These are phyloP conservation scores for Minunthozetes semirufus DNA, from an alignment of 2,888 invertebrate species.

Conservation along the genomic window DNA sequence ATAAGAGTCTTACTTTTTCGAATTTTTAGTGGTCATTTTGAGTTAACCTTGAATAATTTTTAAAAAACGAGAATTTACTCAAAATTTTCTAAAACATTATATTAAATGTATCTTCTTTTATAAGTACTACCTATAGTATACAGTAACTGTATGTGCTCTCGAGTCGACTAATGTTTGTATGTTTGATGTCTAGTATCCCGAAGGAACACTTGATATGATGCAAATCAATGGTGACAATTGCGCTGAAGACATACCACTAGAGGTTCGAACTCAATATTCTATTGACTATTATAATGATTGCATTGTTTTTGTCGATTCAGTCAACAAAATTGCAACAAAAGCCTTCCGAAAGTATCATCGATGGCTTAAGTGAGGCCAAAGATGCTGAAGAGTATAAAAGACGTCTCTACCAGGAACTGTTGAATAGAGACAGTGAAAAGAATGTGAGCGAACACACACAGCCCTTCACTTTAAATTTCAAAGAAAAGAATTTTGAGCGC, in stretches of 20 bases:
- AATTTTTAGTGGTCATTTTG: no score
- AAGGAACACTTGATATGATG: constrained; percentile 44
- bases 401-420: constrained; percentile 71
- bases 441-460: constrained; percentile 63
- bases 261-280: neutral
- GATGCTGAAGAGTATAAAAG: constrained; percentile 65
- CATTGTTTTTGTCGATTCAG: neutral
- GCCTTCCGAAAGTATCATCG: neutral
- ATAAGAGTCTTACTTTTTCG: no score
- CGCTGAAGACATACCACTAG: constrained; percentile 9
- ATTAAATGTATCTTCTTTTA: no score
- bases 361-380: neutral
- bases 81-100: no score
- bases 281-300: neutral
- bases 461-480: constrained; percentile 60
- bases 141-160: no score
- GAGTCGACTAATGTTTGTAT: neutral
- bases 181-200: constrained; percentile 43
- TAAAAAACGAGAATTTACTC: no score
- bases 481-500: constrained; percentile 59
- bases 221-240: constrained; percentile 35
- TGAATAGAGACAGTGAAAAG: constrained; percentile 71
- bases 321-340: constrained; percentile 31
- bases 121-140: no score
- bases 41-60: no score